Evolutionary conservation across 2,888 invertebrate genomes (phyloP), one percentile per base, ranked within the genome.

Genomic region (Halictus ligatus): DNA sequence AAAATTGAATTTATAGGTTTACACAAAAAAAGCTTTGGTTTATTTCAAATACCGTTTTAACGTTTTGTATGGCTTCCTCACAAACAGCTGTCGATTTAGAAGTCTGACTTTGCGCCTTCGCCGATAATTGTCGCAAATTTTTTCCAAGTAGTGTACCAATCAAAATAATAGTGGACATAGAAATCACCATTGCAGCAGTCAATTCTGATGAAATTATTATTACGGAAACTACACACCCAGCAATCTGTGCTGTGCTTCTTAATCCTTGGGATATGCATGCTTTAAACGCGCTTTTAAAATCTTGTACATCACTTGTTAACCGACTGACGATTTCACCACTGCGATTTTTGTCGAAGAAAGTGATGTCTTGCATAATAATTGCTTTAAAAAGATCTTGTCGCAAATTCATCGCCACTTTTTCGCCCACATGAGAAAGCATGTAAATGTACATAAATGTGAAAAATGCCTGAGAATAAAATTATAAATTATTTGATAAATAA

Each of bases 261-360:
- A 99, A 95, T 0, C 99, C 99, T 92, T 99, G 99, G 0, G 99
- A 98, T 73, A 99, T 97, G 43, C 98, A 98, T 93, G 98, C 97
- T 94, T 99, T 99, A 94, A 99, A 99, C 1, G 98, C 98, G 92
- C 99, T 98, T 95, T 99, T 99, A 94, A 99, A 99, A 93, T 99
- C 99, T 95, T 99, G 99, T 13, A 99, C 97, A 95, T 99, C 99
- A 73, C 98, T 97, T 46, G 99, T 99, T 87, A 99, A 95, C 91
- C 98, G 97, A 95, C 98, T 98, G 13, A 99, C 97, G 72, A 99
- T 96, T 95, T 99, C 99, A 0, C 99, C 99, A 0, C 98, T 98
- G 92, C 98, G 97, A 94, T 98, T 98, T 90, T 96, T 96, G 95
- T 99, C 99, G 95, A 98, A 99, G 95, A 99, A 99, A 13, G 97